phyloP scores from a whole-genome alignment of 2,113 vertebrate species.

The Ceyx melanurus region DNA sequence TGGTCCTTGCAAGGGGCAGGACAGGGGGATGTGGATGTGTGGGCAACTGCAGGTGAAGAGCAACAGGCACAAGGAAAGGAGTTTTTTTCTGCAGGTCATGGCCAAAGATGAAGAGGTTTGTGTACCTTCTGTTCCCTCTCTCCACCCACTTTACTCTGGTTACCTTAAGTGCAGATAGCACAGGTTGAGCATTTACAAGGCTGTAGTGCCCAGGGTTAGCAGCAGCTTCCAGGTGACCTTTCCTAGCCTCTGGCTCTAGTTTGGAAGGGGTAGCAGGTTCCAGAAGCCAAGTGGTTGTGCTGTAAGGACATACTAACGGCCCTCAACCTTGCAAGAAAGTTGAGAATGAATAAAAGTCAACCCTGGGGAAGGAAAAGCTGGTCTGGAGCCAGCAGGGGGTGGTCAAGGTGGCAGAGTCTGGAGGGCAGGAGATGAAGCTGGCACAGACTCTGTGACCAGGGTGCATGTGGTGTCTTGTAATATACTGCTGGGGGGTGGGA shows the following conservation, averaged over 20 bases:
- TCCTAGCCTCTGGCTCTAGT: neutral
- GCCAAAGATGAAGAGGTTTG: neutral
- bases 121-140: too few species aligned
- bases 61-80: neutral
- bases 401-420: neutral
- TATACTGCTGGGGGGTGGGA: neutral
- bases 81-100: neutral
- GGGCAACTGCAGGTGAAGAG: neutral
- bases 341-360: neutral
- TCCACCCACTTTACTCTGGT: neutral
- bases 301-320: neutral
- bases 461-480: neutral
- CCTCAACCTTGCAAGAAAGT: neutral
- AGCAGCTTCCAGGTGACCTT: neutral
- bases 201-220: too few species aligned
- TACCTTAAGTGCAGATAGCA: neutral
- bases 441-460: neutral
- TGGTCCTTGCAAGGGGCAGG: neutral
- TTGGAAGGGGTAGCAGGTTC: too few species aligned
- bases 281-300: too few species aligned
- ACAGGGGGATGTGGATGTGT: too few species aligned
- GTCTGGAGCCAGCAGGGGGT: neutral
- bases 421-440: accelerated
- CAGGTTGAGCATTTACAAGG: neutral
- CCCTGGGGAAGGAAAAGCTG: too few species aligned